These are phyloP conservation scores for Pionites leucogaster DNA, from an alignment of 2,113 vertebrate genomes.

Conservation along the genomic window DNA sequence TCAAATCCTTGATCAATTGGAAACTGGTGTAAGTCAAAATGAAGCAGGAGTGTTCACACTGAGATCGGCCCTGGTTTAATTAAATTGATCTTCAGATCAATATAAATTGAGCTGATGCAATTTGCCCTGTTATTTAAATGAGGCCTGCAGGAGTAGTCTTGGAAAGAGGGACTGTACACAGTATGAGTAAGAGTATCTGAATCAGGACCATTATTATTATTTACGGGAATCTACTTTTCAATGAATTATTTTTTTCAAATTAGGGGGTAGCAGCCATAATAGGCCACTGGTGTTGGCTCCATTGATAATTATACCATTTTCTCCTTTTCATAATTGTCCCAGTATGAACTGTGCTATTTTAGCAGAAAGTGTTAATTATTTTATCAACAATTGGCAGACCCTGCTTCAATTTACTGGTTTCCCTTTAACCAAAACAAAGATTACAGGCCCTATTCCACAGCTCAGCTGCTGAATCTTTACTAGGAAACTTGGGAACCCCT, in stretches of 20 bases:
- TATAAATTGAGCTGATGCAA: slow-evolving; percentile 50
- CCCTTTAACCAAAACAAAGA: slow-evolving; percentile 81
- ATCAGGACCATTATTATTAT: slow-evolving; percentile 71
- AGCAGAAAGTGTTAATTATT: slow-evolving; percentile 81
- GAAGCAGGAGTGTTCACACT: slow-evolving; percentile 60
- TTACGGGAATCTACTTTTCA: slow-evolving; percentile 69
- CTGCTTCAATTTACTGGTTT: slow-evolving; percentile 79
- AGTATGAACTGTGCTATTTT: slow-evolving; percentile 80
- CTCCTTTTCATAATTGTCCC: slow-evolving; percentile 79
- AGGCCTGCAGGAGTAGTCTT: slow-evolving; percentile 40
- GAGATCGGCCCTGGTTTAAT: slow-evolving; percentile 54
- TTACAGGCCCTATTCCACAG: slow-evolving; percentile 68
- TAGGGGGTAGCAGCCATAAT: slow-evolving; percentile 63
- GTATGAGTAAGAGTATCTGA: slow-evolving; percentile 24
- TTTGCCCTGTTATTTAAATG: slow-evolving; percentile 62
- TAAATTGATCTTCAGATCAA: slow-evolving; percentile 62
- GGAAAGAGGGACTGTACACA: slow-evolving; percentile 16
- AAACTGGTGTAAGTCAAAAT: slow-evolving; percentile 61
- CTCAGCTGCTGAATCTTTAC: slow-evolving; percentile 76
- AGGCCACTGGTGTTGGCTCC: slow-evolving; percentile 73
- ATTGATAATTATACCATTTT: slow-evolving; percentile 78
- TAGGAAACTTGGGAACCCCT: slow-evolving; percentile 79
- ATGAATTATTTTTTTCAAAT: slow-evolving; percentile 69
- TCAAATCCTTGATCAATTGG: slow-evolving; percentile 39
- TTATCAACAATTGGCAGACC: slow-evolving; percentile 82